phyloP scores from a whole-genome alignment of 2,888 invertebrate genomes.

The Xiphydria camelus region DNA sequence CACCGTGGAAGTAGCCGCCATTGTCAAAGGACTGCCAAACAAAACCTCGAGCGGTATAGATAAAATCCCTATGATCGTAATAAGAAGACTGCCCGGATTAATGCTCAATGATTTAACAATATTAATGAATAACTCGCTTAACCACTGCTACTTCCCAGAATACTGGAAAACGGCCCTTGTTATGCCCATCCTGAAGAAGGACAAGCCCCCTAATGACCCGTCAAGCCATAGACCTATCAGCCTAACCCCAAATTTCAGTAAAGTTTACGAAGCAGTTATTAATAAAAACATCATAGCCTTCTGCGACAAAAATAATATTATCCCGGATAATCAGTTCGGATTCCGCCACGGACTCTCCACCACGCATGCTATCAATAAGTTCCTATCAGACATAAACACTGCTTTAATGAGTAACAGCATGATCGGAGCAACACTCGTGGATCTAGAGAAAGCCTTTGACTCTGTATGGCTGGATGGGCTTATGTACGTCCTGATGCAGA shows the following conservation, averaged over 20 bases:
- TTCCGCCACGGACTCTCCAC: background rate
- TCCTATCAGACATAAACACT: background rate
- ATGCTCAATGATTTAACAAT: slow-evolving; percentile 3
- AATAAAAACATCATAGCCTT: background rate
- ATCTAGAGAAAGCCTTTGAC: background rate
- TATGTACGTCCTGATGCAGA: too few species aligned
- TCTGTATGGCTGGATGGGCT: slow-evolving; percentile 1
- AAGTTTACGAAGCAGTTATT: background rate
- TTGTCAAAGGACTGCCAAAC: too few species aligned
- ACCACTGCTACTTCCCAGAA: background rate
- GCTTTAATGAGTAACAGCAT: background rate
- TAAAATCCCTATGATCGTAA: slow-evolving; percentile 14
- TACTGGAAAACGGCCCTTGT: background rate
- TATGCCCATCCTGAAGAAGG: background rate
- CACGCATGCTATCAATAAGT: background rate
- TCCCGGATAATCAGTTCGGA: background rate
- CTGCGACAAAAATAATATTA: background rate
- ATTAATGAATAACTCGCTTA: slow-evolving; percentile 2
- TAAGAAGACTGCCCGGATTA: slow-evolving; percentile 11
- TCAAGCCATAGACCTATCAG: background rate
- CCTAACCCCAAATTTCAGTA: background rate
- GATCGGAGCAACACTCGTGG: background rate
- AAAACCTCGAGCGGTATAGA: slow-evolving; percentile 18
- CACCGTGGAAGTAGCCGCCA: too few species aligned
- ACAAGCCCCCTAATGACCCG: background rate